phyloP scores from a whole-genome alignment of 1,140 invertebrate species.

The Tenebrio molitor region DNA sequence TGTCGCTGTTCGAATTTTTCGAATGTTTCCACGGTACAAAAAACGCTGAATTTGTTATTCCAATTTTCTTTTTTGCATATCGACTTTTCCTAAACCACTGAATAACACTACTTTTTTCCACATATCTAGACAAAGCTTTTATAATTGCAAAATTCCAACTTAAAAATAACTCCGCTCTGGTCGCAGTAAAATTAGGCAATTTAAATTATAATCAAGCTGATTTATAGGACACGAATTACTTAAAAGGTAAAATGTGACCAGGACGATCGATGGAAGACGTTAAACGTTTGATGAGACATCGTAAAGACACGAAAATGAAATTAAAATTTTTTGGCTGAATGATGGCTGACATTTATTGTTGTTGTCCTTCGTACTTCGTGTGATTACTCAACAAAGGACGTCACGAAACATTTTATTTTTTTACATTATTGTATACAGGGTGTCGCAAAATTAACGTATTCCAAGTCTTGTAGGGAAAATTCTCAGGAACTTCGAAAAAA shows the following conservation, averaged over 20 bases:
- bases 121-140: not conserved
- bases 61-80: conserved; percentile 7
- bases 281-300: not conserved
- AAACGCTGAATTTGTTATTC: conserved; percentile 1
- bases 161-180: not conserved
- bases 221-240: not conserved
- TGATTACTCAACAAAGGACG: too few relatives aligned
- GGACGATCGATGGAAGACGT: not conserved
- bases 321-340: too few relatives aligned
- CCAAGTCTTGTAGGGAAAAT: too few relatives aligned
- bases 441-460: too few relatives aligned
- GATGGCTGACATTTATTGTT: too few relatives aligned
- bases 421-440: too few relatives aligned
- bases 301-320: not conserved
- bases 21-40: not conserved
- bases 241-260: not conserved
- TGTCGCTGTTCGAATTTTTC: not conserved
- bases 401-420: too few relatives aligned
- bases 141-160: not conserved
- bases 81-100: too few relatives aligned
- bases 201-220: not conserved
- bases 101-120: too few relatives aligned
- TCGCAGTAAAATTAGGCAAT: not conserved
- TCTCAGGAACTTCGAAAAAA: too few relatives aligned
- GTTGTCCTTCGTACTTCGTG: too few relatives aligned